phyloP scores from a whole-genome alignment of 2,888 invertebrate genomes.

The Opisthograptis luteolata region DNA sequence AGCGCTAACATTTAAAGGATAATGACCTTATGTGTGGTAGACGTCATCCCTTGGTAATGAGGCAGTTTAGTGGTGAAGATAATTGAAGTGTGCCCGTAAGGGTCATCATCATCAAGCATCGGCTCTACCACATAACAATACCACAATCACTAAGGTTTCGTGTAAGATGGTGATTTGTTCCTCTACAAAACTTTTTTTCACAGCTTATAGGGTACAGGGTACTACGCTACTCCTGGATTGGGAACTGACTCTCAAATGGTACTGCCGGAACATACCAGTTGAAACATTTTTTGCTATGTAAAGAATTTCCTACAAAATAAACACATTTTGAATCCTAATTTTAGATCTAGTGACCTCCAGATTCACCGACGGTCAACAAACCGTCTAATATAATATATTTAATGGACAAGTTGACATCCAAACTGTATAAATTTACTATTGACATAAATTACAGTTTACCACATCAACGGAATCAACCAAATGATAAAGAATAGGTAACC shows the following conservation, averaged over 20 bases:
- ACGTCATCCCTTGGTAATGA: constrained; percentile 11
- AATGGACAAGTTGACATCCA: constrained; percentile 4
- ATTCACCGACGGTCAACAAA: constrained; percentile 4
- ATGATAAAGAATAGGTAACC: constrained; percentile 7
- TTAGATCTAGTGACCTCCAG: not conserved
- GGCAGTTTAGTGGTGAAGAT: not conserved
- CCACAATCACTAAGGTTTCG: no score
- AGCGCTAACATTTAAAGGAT: constrained; percentile 10
- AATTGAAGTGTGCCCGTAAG: constrained; percentile 4
- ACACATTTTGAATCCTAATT: no score
- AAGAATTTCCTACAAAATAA: no score
- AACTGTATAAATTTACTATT: constrained; percentile 11
- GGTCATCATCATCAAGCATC: constrained; percentile 4
- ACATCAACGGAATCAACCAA: not conserved
- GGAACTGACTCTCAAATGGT: no score
- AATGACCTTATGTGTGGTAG: constrained; percentile 8
- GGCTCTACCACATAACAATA: no score
- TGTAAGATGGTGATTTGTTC: no score
- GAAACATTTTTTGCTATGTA: no score
- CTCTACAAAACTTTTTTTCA: no score
- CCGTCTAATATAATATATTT: not conserved
- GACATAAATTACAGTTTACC: constrained; percentile 12
- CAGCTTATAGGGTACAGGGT: no score
- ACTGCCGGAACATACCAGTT: no score
- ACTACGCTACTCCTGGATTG: no score